Conservation (phyloP, 2,113 vertebrate genomes). For the Parus major region DNA sequence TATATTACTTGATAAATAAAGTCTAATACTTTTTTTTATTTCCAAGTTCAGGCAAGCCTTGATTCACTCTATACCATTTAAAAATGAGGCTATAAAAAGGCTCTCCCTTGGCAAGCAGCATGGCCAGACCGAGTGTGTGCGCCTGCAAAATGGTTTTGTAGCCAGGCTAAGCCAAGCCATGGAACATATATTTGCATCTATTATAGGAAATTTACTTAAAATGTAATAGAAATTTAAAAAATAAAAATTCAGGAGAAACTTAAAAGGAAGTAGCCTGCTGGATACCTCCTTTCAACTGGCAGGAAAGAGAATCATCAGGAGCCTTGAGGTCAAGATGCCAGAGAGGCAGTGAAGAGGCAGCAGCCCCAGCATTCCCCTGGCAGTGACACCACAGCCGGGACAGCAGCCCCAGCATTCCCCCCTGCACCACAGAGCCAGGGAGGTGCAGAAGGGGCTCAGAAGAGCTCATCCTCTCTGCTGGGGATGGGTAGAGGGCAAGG, state of each 20-base stretch:
- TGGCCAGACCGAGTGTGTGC: background rate
- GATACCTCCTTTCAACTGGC: accelerated
- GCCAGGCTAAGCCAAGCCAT: background rate
- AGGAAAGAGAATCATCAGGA: background rate
- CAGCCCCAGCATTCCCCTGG: background rate
- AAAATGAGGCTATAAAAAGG: background rate
- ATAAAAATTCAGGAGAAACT: background rate
- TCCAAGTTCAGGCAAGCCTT: background rate
- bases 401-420: background rate
- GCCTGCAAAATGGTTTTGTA: conserved; percentile 7
- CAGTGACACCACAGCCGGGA: too few species aligned
- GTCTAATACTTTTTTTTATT: background rate
- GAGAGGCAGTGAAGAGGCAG: background rate
- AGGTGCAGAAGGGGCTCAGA: background rate
- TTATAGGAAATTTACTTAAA: background rate
- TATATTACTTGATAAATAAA: background rate
- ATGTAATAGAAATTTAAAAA: background rate
- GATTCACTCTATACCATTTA: background rate
- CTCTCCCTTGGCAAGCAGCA: background rate
- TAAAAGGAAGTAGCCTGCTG: background rate
- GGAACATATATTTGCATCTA: background rate
- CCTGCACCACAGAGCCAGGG: background rate
- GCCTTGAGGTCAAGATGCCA: background rate
- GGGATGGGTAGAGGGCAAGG: background rate
- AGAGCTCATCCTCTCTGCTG: background rate